Base-by-base conservation (phyloP, 2,113 vertebrate species). In the Tretioscincus oriximinensis region DNA sequence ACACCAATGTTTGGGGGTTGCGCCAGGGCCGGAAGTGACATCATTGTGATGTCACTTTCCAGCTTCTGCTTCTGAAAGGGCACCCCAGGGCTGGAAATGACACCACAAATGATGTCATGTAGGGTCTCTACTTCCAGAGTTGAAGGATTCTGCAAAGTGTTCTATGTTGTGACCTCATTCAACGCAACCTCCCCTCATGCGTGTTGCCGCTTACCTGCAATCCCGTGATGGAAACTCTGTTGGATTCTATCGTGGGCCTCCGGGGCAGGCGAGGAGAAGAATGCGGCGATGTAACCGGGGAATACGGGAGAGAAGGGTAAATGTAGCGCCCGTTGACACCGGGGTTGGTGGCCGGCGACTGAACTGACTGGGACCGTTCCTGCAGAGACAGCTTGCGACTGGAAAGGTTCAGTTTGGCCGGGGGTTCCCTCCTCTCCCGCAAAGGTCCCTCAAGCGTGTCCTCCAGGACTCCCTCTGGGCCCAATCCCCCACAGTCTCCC, bases 161-260 rank as follows among this genome's bases (percentile, higher is more conserved):
- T n/a, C n/a, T n/a, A n/a, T n/a, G n/a, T n/a, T 18, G 16, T 51
- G 51, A 12, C 11, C 11, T 12, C 8, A 6, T 54, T 54, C 51
- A 54, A 7, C 3, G 16, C 11, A 54, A 58, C 12, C 4, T 14
- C 54, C 54, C 54, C 54, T 58, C 16, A 4, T 18, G 28, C 18
- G 35, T 9, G 16, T 31, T 68, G 47, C 93, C 71, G 51, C 93
- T 67, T 94, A 98, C 98, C 97, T 99, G 97, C 80, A 99, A 91
- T 68, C 99, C 98, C 0, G 96, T 99, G 95, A 99, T 99, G 78
- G 98, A 99, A 75, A 99, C 98, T 0, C 97, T 94, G 93, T 98
- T 97, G 0, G 98, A 99, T 90, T 99, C 98, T 86, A 99, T 97
- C 0, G 98, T 99, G 0, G 97, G 98, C 68, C 97, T 88, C 68